Evolutionary conservation across 2,113 vertebrate genomes (phyloP), one percentile per base, ranked within the genome.

Genomic region (Odocoileus virginianus): DNA sequence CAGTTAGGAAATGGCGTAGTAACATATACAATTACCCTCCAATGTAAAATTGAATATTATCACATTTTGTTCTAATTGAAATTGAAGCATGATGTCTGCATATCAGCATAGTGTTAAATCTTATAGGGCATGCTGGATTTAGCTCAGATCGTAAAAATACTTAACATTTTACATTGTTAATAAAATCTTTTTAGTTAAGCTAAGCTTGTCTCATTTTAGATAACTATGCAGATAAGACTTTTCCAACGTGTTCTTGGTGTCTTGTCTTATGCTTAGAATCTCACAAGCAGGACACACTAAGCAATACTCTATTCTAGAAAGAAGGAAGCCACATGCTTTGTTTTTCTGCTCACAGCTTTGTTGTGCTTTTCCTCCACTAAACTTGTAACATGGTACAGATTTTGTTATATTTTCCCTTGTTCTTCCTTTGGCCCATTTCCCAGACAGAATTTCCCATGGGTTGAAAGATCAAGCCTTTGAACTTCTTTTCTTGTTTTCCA

Each of bases 91-190:
- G 99, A 96, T 98, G 98, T 99, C 98, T 99, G 98, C 98, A 98
- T 99, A 99, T 99, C 98, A 98, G 98, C 98, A 98, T 99, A 99
- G 98, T 99, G 98, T 98, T 99, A 98, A 98, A 97, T 99, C 98
- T 99, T 98, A 98, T 88, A 99, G 98, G 99, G 99, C 99, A 99
- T 99, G 99, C 98, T 98, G 98, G 98, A 99, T 98, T 98, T 99
- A 99, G 98, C 98, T 98, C 99, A 99, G 98, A 99, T 92, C 98
- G 89, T 99, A 98, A 98, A 97, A 98, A 98, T 99, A 98, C 27
- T 99, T 99, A 98, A 99, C 97, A 98, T 99, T 99, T 99, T 99
- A 99, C 99, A 99, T 99, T 99, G 99, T 99, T 99, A 99, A 99
- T 99, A 99, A 99, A 99, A 78, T 79, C 98, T 99, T 99, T 99